These are phyloP conservation scores for Gobionotothen gibberifrons DNA, from an alignment of 2,797 vertebrate species.

Conservation along the genomic window DNA sequence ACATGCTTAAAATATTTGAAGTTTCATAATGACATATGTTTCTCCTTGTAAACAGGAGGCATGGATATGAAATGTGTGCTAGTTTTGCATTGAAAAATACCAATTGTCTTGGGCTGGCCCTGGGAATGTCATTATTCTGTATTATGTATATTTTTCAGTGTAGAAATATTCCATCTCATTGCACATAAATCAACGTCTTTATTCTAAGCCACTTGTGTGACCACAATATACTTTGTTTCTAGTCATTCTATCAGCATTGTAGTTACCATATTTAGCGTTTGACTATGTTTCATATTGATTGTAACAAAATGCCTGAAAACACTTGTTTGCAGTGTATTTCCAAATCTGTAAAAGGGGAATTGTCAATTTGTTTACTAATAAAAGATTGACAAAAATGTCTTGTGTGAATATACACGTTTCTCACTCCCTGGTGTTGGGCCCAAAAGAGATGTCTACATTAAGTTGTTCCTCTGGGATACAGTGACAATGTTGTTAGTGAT, in stretches of 20 bases:
- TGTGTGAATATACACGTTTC: background rate
- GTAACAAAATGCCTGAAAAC: conserved; percentile 74
- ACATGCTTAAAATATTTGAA: conserved; percentile 60
- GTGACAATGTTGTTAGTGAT: conserved; percentile 57
- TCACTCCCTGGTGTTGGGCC: background rate
- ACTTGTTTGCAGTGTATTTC: conserved; percentile 74
- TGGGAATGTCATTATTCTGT: conserved; percentile 81
- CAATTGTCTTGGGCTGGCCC: conserved; percentile 93
- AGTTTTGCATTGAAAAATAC: conserved; percentile 79
- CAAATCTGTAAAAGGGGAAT: conserved; percentile 83
- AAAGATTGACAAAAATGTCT: conserved; percentile 64
- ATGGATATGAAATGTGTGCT: conserved; percentile 68
- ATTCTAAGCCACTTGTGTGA: conserved; percentile 52
- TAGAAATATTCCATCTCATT: conserved; percentile 69
- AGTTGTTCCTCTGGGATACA: conserved; percentile 39
- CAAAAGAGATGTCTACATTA: conserved; percentile 21
- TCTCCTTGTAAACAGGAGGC: conserved; percentile 61
- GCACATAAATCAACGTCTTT: conserved; percentile 59
- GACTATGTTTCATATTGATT: conserved; percentile 75
- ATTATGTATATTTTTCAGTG: conserved; percentile 83
- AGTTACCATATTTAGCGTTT: conserved; percentile 78
- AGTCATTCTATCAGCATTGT: conserved; percentile 72
- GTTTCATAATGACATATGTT: conserved; percentile 41
- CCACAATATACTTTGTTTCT: conserved; percentile 61
- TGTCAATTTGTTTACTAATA: conserved; percentile 82